These are phyloP conservation scores for Hesperia comma DNA, from an alignment of 2,888 invertebrate species.

Conservation along the genomic window DNA sequence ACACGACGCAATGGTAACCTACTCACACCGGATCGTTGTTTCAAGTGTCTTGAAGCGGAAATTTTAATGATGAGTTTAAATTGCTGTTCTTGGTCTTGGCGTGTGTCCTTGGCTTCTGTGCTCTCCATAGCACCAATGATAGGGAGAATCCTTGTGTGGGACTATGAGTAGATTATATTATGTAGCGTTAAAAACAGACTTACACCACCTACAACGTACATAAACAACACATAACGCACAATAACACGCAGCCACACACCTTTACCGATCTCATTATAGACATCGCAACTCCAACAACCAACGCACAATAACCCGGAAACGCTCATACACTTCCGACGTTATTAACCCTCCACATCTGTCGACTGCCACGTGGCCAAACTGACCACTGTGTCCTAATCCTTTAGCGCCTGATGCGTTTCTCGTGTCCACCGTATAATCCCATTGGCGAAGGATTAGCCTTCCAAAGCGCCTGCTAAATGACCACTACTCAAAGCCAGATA, in stretches of 20 bases:
- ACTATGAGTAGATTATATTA: too few relatives aligned
- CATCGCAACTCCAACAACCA: constrained; percentile 10
- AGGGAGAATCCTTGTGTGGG: too few relatives aligned
- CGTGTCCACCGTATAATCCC: constrained; percentile 70
- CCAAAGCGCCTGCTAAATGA: constrained; percentile 51
- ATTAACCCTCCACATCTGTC: constrained; percentile 30
- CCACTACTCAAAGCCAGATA: constrained; percentile 44
- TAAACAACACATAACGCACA: background rate
- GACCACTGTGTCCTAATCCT: constrained; percentile 64
- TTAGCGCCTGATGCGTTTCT: constrained; percentile 66
- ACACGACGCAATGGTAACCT: too few relatives aligned
- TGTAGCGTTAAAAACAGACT: too few relatives aligned
- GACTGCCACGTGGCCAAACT: constrained; percentile 49
- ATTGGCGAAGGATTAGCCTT: constrained; percentile 67
- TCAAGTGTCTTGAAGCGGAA: too few relatives aligned
- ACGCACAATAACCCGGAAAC: constrained; percentile 39
- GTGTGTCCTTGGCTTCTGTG: too few relatives aligned
- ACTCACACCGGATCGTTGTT: too few relatives aligned
- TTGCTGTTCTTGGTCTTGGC: too few relatives aligned
- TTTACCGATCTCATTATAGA: constrained; percentile 8
- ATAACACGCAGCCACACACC: background rate
- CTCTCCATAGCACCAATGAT: too few relatives aligned
- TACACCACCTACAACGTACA: background rate
- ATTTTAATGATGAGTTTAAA: too few relatives aligned
- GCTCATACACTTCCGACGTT: constrained; percentile 26